phyloP scores from a whole-genome alignment of 1,140 invertebrate genomes.

The Octopus sinensis region DNA sequence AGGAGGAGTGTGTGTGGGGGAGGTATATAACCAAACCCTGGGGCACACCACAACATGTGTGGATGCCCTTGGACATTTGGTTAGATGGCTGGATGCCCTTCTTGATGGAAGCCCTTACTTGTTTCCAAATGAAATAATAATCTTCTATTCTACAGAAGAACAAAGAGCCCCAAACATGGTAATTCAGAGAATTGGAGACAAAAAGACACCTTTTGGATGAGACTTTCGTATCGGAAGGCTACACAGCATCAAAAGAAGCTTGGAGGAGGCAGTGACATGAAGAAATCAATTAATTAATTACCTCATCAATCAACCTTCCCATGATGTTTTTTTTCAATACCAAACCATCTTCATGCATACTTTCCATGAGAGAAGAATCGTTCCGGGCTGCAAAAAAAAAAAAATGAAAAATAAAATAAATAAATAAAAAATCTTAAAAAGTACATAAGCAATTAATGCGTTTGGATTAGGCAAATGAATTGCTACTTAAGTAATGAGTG shows the following conservation, averaged over 20 bases:
- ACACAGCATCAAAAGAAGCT: neutral
- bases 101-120: neutral
- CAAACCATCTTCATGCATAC: constrained; percentile 89
- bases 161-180: neutral
- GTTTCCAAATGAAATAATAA: neutral
- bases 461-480: too few species aligned
- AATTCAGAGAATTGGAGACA: neutral
- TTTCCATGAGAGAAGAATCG: constrained; percentile 75
- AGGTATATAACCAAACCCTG: too few species aligned
- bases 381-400: constrained; percentile 49
- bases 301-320: constrained; percentile 64
- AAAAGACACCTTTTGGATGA: neutral
- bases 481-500: too few species aligned
- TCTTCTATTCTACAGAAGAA: neutral
- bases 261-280: neutral
- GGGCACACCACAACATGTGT: too few species aligned
- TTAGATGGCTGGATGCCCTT: too few species aligned
- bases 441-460: too few species aligned
- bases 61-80: too few species aligned
- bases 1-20: too few species aligned
- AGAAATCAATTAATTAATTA: constrained; percentile 54
- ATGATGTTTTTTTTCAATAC: constrained; percentile 77
- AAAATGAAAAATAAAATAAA: too few species aligned
- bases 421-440: too few species aligned
- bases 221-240: neutral